phyloP scores from a whole-genome alignment of 2,888 invertebrate species.

The Drosophila longiperda region DNA sequence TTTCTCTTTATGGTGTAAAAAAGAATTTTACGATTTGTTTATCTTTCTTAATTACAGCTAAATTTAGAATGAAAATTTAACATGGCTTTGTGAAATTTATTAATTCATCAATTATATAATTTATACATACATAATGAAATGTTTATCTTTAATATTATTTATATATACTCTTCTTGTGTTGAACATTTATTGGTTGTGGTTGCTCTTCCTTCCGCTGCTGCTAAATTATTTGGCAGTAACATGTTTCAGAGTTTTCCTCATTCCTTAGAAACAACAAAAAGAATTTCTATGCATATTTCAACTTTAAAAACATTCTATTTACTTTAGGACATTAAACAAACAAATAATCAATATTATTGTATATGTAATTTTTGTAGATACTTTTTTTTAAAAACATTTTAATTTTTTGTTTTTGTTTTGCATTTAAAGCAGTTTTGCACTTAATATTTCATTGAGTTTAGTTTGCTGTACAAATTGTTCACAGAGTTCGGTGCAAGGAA shows the following conservation, averaged over 20 bases:
- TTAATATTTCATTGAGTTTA: conserved; percentile 64
- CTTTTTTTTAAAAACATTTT: conserved; percentile 49
- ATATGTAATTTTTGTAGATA: conserved; percentile 32
- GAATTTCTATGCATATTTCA: conserved; percentile 36
- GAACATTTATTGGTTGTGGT: conserved; percentile 58
- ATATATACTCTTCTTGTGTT: conserved; percentile 46
- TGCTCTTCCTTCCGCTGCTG: conserved; percentile 43
- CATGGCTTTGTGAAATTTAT: conserved; percentile 66
- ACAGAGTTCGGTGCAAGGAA: conserved; percentile 61
- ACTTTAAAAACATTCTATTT: conserved; percentile 61
- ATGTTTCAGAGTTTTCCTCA: conserved; percentile 17
- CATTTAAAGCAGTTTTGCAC: conserved; percentile 73
- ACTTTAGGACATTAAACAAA: conserved; percentile 59
- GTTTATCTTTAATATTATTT: conserved; percentile 44
- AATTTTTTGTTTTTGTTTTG: conserved; percentile 34
- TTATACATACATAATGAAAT: conserved; percentile 60
- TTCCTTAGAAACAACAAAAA: conserved; percentile 52
- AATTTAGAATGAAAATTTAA: conserved; percentile 37
- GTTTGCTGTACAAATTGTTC: conserved; percentile 76
- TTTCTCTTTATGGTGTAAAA: not conserved
- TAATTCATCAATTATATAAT: conserved; percentile 55
- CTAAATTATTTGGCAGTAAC: conserved; percentile 42
- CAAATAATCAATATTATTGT: conserved; percentile 51
- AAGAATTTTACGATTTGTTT: not conserved
- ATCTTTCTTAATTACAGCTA: not conserved